Evolutionary conservation across 2,888 invertebrate genomes (phyloP), one percentile per base, ranked within the genome.

Genomic region (Folsomia manolachei): DNA sequence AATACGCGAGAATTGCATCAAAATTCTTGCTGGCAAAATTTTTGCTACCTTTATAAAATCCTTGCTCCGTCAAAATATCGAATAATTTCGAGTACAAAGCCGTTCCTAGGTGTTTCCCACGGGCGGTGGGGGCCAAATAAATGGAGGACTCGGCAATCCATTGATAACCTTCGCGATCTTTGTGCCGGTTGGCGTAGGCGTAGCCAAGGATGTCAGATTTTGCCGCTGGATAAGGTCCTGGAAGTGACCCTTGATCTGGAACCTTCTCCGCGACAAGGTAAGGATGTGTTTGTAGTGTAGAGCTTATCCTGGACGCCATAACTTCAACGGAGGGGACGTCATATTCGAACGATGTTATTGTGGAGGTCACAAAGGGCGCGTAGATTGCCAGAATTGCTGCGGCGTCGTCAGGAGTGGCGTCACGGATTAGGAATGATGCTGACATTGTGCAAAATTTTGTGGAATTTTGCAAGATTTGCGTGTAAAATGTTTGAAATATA

Each of bases 261-360:
- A 14, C 56, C 7, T 56, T 51, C 65, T 73, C 76, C 25, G 53
- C 70, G 53, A 76, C 69, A 1, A 76, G 69, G 70, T 70, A 76
- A 1, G 76, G 74, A 27, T 69, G 73, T 27, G 70, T 18, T 7
- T 51, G 11, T 2, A 70, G 64, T 14, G 52, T 71, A 23, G 14
- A 21, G 0, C 1, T 1, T 11, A 76, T 76, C 2, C 76, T 66
- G n/a, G 19, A 4, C 24, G 56, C 64, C 60, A 76, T 73, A 27
- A 72, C 72, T n/a, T 39, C 39, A 27, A 66, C 72, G 0, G 72
- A 65, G 19, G 76, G 76, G 39, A 71, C 63, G 7, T 76, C 69
- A 19, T 26, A 74, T 65, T 76, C 76, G 2, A 76, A 27, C 7
- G 76, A 76, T 2, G 72, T 71, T 4, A 56, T 26, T 1, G 73